Base-by-base conservation (phyloP, 2,888 invertebrate genomes). In the Eupithecia tripunctaria region DNA sequence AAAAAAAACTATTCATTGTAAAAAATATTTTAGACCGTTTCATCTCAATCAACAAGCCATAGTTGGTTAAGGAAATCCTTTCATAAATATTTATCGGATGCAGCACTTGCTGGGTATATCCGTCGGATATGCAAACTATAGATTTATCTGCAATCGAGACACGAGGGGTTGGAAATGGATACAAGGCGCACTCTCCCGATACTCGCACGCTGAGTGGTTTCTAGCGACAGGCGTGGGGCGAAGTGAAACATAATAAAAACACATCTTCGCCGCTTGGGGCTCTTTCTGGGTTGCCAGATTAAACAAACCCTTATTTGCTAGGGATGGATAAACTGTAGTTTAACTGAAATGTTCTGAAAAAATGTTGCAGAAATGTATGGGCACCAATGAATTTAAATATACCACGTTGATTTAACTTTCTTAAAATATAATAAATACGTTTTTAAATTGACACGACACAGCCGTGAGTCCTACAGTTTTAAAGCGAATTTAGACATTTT, bases 221-320 rank as follows among this genome's bases (percentile, higher is more conserved):
- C 88, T 66, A 67, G 51, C 70, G 70, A 75, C 74, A 75, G 66
- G 81, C 85, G 82, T 81, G 81, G 86, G 89, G 88, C 85, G 81
- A 85, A 86, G 86, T 85, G 86, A 85, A 86, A 87, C 85, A 85
- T 88, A 89, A 90, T 89, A 89, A 89, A 89, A 89, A 87, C 82
- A 84, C 84, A 86, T 86, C 84, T 85, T 83, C 78, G 83, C 80
- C 79, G 80, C 83, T 83, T 80, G 82, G 83, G 85, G 86, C 85
- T 81, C 79, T 80, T 77, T 76, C 29, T 60, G 65, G 51, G 63
- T 59, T 69, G 60, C 59, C 63, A 69, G 63, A 65, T 69, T 47
- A 67, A 67, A 65, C 71, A 80, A 74, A 81, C 64, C 64, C 64
- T 38, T 63, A 67, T 25, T 41, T 64, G 32, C 21, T n/a, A 36